These are phyloP conservation scores for Rhynchotus rufescens DNA, from an alignment of 2,797 vertebrate genomes.

Conservation along the genomic window DNA sequence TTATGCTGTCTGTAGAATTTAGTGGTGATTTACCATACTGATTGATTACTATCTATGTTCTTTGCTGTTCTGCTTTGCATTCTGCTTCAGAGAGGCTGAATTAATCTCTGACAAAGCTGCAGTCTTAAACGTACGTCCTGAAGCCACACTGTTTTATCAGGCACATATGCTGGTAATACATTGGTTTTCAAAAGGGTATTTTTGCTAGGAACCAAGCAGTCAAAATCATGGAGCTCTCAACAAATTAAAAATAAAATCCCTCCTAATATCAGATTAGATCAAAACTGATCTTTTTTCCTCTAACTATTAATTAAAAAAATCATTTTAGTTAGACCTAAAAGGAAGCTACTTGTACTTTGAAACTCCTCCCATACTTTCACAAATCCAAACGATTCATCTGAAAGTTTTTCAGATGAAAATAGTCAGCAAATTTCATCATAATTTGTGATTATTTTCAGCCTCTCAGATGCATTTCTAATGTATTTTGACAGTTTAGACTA, in stretches of 20 bases:
- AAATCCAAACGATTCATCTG: neutral
- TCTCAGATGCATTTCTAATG: neutral
- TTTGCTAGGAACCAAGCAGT: neutral
- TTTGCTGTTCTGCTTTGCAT: conserved; percentile 58
- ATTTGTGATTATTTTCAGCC: neutral
- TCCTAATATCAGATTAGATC: neutral
- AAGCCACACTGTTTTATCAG: neutral
- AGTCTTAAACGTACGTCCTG: conserved; percentile 30
- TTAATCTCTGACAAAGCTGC: conserved; percentile 66
- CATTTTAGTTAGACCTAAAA: neutral
- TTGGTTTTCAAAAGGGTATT: neutral
- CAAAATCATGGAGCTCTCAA: neutral
- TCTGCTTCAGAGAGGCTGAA: conserved; percentile 43
- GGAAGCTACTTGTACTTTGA: neutral
- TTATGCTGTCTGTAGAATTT: conserved; percentile 57
- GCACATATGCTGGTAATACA: neutral
- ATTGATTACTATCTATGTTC: conserved; percentile 67
- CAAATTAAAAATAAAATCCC: neutral
- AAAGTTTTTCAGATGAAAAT: neutral
- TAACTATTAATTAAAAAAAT: neutral
- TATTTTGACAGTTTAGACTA: neutral
- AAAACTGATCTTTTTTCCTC: neutral
- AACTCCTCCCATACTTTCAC: neutral
- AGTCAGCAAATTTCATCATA: neutral
- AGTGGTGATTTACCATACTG: conserved; percentile 60